Base-by-base conservation (phyloP, 37 sponge, comb jelly and placozoan species). In the Mnemiopsis leidyi region DNA sequence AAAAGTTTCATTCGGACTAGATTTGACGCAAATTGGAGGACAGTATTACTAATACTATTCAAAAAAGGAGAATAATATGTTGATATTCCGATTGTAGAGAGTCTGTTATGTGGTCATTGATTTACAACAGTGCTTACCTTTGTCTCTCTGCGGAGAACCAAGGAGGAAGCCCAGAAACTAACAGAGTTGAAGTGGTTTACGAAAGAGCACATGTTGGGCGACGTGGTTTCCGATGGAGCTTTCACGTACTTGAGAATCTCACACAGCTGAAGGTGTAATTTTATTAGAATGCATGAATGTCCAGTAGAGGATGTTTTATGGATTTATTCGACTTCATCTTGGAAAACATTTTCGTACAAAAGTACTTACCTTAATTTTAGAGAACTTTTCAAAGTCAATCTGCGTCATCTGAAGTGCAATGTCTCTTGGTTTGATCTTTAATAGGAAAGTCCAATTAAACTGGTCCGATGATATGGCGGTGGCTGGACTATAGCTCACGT, bases 351-450 rank as follows among this genome's bases (percentile, higher is more conserved):
- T n/a, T n/a, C n/a, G n/a, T n/a, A n/a, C n/a, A n/a, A n/a, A n/a
- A n/a, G n/a, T n/a, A 5, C 82, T 16, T 79, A 85, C 90, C 48
- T 85, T 85, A 2, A 85, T 85, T 33, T 85, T 85, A 61, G 90
- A 85, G 90, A 85, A 85, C 90, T 85, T 85, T 1, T 85, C 90
- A 39, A 85, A 85, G 90, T 85, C 90, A 3, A 85, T 85, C 90
- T 85, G 90, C 3, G 90, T 85, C 90, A 85, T 85, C 90, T 85
- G 90, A n/a, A 39, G 90, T 0, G 90, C 90, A 1, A 85, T 33
- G 29, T 85, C 90, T 23, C 90, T 13, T 20, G 90, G 90, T 33
- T 85, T 85, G 61, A 38, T 26, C 61, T 85, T 85, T 9, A 85
- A 61, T 29, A 85, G 48, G 90, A 85, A 85, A n/a, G 90, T 40